Base-by-base conservation (phyloP, 1,140 invertebrate genomes). In the Saccostrea cuccullata region DNA sequence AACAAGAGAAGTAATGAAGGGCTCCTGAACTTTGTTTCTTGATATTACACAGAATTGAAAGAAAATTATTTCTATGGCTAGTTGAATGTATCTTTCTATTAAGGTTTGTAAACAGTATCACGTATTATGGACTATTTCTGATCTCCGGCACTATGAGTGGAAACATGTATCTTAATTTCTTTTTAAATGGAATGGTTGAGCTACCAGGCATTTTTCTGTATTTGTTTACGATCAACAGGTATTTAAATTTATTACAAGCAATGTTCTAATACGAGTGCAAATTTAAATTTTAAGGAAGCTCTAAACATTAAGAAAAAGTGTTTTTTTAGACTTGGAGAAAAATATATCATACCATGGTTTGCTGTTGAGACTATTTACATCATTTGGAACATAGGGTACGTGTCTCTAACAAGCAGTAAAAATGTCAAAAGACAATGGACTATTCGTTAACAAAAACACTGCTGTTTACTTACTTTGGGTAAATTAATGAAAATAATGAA, bases 191-290 rank as follows among this genome's bases (percentile, higher is more conserved):
- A 82, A 88, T 96, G 6, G 96, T 96, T 23, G 97, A 97, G 93
- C 93, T 97, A 15, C 96, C 96, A 3, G 95, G 95, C 30, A 95
- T 95, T 91, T 94, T 97, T 0, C 94, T 97, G 2, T 96, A 97
- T 36, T 96, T 97, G 55, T 96, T 97, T 77, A 95, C 97, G 0
- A 96, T 98, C 30, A 88, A 94, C 47, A 56, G 84, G 84, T 85
- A 85, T 17, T 47, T 36, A 0, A 36, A 2, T 36, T 36, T 1
- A 36, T 36, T 36, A 36, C 0, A 36, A 0, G 30, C 2, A 1
- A 36, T 36, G 30, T 36, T 36, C 30, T 36, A 36, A 36, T 36
- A n/a, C n/a, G n/a, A n/a, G n/a, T n/a, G n/a, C n/a, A n/a, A n/a
- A n/a, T n/a, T n/a, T n/a, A n/a, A n/a, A n/a, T n/a, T n/a, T n/a